Conservation (phyloP, 2,113 vertebrate species). For the Heloderma charlesbogerti region DNA sequence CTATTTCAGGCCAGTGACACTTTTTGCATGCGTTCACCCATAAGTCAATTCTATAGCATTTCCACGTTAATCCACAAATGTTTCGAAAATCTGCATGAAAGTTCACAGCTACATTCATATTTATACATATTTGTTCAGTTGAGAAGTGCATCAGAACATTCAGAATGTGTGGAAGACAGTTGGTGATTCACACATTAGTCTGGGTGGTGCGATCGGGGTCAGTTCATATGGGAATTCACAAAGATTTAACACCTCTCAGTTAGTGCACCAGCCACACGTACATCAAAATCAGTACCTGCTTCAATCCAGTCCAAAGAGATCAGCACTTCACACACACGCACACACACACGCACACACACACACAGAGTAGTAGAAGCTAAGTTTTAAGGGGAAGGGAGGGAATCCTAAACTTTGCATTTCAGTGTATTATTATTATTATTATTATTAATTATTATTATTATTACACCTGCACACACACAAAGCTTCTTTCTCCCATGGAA, state of each 20-base stretch:
- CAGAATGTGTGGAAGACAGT: neutral
- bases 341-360: neutral
- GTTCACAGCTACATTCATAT: neutral
- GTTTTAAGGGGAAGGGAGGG: constrained; percentile 35
- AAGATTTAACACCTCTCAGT: neutral
- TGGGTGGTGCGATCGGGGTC: no score
- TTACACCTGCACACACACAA: constrained; percentile 67
- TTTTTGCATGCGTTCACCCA: no score
- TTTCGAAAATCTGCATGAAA: no score
- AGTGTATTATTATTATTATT: constrained; percentile 18
- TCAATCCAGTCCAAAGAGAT: neutral
- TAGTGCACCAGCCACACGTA: neutral
- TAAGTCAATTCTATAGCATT: no score
- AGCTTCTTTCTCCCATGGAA: constrained; percentile 56
- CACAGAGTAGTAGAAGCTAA: neutral
- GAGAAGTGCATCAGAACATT: neutral
- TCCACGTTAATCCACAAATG: no score
- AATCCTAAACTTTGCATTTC: constrained; percentile 69
- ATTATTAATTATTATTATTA: constrained; percentile 60
- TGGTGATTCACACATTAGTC: neutral
- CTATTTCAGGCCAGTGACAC: no score
- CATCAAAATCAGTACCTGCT: neutral
- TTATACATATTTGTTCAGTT: neutral
- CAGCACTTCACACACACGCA: neutral
- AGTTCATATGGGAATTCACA: no score